A percentile compares a stretch with the other conserved stretches of the same genome.
Evolutionary conservation across 2,888 invertebrate species (phyloP).

Genomic region (Ornithoptera priamus): DNA sequence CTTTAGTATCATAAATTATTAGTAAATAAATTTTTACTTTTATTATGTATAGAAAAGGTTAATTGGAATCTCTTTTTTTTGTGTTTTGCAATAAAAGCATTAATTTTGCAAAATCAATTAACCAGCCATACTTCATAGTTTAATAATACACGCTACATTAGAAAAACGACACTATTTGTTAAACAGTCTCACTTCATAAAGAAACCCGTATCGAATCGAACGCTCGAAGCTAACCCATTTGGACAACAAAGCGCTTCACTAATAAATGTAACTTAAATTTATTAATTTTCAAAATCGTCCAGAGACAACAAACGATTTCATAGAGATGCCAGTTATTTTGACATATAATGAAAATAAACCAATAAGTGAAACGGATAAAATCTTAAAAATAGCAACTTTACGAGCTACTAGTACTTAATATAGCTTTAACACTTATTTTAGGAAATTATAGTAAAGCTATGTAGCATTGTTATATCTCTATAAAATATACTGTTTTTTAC

Average conservation of each 20-base stretch:
- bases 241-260: conserved; percentile 1
- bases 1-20: too few relatives aligned
- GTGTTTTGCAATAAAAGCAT: too few relatives aligned
- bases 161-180: conserved; percentile 26
- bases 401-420: background rate
- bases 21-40: too few relatives aligned
- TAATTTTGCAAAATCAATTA: too few relatives aligned
- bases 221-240: conserved; percentile 15
- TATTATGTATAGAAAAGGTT: too few relatives aligned
- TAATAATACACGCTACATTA: background rate
- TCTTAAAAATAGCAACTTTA: too few relatives aligned
- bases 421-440: too few relatives aligned
- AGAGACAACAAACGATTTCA: conserved; percentile 9
- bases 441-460: background rate
- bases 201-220: conserved; percentile 26
- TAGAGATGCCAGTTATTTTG: background rate
- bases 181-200: conserved; percentile 4
- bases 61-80: too few relatives aligned
- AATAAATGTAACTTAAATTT: conserved; percentile 3
- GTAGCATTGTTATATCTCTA: background rate
- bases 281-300: conserved; percentile 8
- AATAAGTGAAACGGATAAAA: too few relatives aligned
- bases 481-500: background rate
- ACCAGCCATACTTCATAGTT: too few relatives aligned
- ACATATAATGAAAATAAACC: too few relatives aligned